Conservation (phyloP, 1,140 invertebrate species). For the Chironomus striatipennis region DNA sequence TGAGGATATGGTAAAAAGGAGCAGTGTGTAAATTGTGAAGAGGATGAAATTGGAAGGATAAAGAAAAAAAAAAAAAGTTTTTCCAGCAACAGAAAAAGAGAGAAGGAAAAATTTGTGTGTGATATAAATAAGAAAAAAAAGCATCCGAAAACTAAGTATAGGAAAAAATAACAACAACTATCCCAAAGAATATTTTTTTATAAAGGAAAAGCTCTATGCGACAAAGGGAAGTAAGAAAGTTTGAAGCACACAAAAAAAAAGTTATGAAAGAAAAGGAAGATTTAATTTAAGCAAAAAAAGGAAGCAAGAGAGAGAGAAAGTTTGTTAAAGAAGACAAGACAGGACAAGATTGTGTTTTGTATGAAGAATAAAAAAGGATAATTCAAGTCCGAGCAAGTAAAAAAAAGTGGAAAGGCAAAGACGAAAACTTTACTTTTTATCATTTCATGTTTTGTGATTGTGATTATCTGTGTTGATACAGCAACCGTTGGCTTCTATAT, state of each 20-base stretch:
- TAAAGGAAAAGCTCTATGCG: too few relatives aligned
- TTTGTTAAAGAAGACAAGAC: not conserved
- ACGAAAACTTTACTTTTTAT: too few relatives aligned
- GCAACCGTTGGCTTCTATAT: too few relatives aligned
- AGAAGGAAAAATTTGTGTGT: not conserved
- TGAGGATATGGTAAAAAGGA: too few relatives aligned
- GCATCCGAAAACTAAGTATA: not conserved
- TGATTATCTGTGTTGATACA: not conserved
- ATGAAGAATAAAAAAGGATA: not conserved
- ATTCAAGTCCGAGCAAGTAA: not conserved
- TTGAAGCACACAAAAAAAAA: not conserved
- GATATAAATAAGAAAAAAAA: not conserved
- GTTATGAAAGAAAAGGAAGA: conserved; percentile 3
- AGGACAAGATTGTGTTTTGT: not conserved
- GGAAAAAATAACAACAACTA: too few relatives aligned
- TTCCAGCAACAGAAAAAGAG: too few relatives aligned
- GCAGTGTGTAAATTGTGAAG: too few relatives aligned
- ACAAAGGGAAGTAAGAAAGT: too few relatives aligned
- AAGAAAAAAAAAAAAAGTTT: too few relatives aligned
- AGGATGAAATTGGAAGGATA: too few relatives aligned
- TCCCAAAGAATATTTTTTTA: too few relatives aligned
- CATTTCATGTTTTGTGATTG: not conserved
- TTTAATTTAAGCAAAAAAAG: not conserved
- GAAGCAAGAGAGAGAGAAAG: not conserved
- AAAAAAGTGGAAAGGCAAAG: too few relatives aligned